Percentiles rank a stretch among this genome's conserved stretches.
These are phyloP conservation scores for Lithobates sylvaticus DNA, from an alignment of 2,797 vertebrate species.

Conservation along the genomic window DNA sequence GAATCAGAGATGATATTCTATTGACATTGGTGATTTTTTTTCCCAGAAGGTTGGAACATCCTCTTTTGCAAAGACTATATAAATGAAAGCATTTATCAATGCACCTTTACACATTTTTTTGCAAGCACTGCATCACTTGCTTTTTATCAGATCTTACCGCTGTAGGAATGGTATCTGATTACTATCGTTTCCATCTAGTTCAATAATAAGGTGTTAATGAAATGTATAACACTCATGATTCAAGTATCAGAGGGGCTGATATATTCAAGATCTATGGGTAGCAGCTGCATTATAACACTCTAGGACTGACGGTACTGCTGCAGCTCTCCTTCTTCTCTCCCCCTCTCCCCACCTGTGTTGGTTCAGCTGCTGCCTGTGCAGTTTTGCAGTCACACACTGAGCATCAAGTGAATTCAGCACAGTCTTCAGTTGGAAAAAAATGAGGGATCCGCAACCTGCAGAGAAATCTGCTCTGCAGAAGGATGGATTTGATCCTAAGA, in stretches of 20 bases:
- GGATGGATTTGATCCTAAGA: conserved; percentile 26
- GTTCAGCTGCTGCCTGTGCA: conserved; percentile 56
- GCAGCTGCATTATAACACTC: conserved; percentile 16
- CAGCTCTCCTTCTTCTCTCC: conserved; percentile 17
- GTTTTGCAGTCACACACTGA: conserved; percentile 37
- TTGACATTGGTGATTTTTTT: neutral
- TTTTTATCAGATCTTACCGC: neutral
- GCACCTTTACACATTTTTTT: neutral
- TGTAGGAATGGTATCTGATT: neutral
- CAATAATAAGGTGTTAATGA: neutral
- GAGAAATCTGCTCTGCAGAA: conserved; percentile 40
- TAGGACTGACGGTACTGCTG: neutral
- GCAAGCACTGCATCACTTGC: neutral
- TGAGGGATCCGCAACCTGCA: conserved; percentile 40
- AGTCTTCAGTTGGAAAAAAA: conserved; percentile 31
- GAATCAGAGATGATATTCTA: neutral
- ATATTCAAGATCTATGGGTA: neutral
- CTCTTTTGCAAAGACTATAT: neutral
- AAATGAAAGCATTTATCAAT: neutral
- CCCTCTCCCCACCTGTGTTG: conserved; percentile 53
- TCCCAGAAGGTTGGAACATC: neutral
- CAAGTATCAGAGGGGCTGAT: neutral
- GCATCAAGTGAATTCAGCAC: conserved; percentile 46
- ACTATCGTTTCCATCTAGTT: neutral
- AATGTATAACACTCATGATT: neutral